Evolutionary conservation across 2,888 invertebrate genomes (phyloP).

Genomic region (Malacosoma neustria): DNA sequence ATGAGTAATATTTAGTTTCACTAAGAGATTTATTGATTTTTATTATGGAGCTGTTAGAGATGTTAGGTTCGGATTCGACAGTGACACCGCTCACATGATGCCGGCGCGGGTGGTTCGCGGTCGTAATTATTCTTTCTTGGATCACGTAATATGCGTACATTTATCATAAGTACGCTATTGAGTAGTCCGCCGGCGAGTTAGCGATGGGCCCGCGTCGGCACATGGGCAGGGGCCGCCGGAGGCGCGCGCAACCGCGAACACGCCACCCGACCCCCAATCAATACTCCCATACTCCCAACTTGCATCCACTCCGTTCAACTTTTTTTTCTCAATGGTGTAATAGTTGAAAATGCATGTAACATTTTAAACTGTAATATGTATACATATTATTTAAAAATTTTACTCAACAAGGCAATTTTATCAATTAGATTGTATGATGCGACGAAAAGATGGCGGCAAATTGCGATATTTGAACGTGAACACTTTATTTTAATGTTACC

Average conservation of each 20-base stretch:
- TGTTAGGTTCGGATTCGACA: constrained; percentile 19
- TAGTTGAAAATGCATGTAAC: too few relatives aligned
- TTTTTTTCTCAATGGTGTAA: constrained; percentile 22
- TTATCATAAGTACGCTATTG: constrained; percentile 31
- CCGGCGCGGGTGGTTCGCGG: constrained; percentile 11
- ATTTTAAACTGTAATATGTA: too few relatives aligned
- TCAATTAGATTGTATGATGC: too few relatives aligned
- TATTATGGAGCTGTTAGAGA: constrained; percentile 27
- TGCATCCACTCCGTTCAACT: constrained; percentile 43
- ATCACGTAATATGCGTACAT: constrained; percentile 17
- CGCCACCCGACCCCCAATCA: constrained; percentile 51
- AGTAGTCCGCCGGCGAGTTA: constrained; percentile 18
- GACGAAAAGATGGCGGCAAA: too few relatives aligned
- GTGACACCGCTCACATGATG: constrained; percentile 23
- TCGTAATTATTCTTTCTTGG: constrained; percentile 12
- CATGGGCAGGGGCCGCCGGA: constrained; percentile 28
- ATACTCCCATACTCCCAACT: constrained; percentile 62
- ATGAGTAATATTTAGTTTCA: constrained; percentile 37
- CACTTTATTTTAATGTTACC: too few relatives aligned
- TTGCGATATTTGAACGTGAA: too few relatives aligned
- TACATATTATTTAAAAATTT: too few relatives aligned
- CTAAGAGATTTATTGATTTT: constrained; percentile 60
- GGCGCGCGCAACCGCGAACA: constrained; percentile 34
- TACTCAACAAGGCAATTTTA: too few relatives aligned
- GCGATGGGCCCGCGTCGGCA: constrained; percentile 27